Base-by-base conservation (phyloP, 2,113 vertebrate species). In the Chaetodon trifascialis region DNA sequence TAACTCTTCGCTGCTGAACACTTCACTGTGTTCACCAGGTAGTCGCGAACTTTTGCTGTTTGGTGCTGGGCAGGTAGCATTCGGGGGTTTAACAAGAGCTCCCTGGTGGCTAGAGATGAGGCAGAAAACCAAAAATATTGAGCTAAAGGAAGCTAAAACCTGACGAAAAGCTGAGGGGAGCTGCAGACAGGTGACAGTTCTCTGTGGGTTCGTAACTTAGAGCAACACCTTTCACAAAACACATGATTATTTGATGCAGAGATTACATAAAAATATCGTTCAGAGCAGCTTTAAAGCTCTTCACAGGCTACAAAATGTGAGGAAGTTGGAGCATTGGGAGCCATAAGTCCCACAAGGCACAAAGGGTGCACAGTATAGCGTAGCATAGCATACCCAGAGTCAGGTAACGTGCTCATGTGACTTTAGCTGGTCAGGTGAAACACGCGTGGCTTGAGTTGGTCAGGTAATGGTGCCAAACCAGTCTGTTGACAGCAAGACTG, bases 401-500 rank as follows among this genome's bases (percentile, higher is more conserved):
- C 36, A 44, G 71, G 49, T 44, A 25, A 85, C 63, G 56, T 44
- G 49, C 25, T 78, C 25, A 17, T 36, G 75, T 60, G 69, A 81
- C 67, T 68, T 60, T 1, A 46, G 73, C 3, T 52, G 77, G 51
- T 73, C 56, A 75, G 42, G 11, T 58, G 42, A 54, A 55, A 38
- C 55, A 52, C 62, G 54, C 47, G 58, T 25, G 79, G 70, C 69
- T 9, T 16, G 52, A 73, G 70, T 70, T 4, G 77, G 58, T 74
- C 64, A 72, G 64, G 88, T 80, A 80, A 88, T 63, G 63, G 72
- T 71, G 88, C 80, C 76, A 58, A 68, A 76, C 40, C 8, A 71
- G 55, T 74, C 66, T 78, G 78, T 5, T 72, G 87, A 88, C 90
- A 87, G 88, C 82, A 64, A 71, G 70, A 68, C 70, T 73, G 80